Base-by-base conservation (phyloP, 1,140 invertebrate genomes). In the Psix sp. region DNA sequence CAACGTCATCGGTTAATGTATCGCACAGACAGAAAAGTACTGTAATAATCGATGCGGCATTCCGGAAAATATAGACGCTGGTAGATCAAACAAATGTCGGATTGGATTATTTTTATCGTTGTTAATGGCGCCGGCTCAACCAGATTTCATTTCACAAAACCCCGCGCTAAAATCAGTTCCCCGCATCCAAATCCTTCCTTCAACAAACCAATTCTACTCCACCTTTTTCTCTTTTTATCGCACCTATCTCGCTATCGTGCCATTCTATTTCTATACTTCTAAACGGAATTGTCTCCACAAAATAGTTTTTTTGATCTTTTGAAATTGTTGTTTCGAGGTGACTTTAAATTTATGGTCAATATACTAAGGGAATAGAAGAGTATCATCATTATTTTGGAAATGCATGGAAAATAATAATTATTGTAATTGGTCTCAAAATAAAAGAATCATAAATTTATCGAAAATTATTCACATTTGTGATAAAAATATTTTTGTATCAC, bases 41-140 rank as follows among this genome's bases (percentile, higher is more conserved):
- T 26, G 15, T 62, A 57, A 72, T 67, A 67, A 73, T 66, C 51
- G 54, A 20, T 45, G 33, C 45, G 70, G 71, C 59, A 74, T 65
- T 57, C 77, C 31, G 68, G 35, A 57, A 77, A 76, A 77, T 70
- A 76, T 74, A 72, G 77, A 67, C 74, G 73, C 74, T 81, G 82
- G 82, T 84, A 83, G 81, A 84, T 86, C 83, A 86, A 85, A 85
- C 83, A 82, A 85, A 85, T 81, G 82, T 82, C 72, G 77, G 76
- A 86, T 85, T 82, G 82, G 79, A 85, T 86, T 86, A 86, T 86
- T 86, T 86, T 85, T 84, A 84, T 84, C 81, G 82, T 81, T 82
- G 82, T 84, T 85, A 85, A 85, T 86, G 81, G 79, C 76, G 77
- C 77, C 70, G 76, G 78, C 79, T 77, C 75, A 74, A 73, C 74